Evolutionary conservation across 2,113 vertebrate genomes (phyloP), one percentile per base, ranked within the genome.

Genomic region (Pseudorhombus dupliciocellatus): DNA sequence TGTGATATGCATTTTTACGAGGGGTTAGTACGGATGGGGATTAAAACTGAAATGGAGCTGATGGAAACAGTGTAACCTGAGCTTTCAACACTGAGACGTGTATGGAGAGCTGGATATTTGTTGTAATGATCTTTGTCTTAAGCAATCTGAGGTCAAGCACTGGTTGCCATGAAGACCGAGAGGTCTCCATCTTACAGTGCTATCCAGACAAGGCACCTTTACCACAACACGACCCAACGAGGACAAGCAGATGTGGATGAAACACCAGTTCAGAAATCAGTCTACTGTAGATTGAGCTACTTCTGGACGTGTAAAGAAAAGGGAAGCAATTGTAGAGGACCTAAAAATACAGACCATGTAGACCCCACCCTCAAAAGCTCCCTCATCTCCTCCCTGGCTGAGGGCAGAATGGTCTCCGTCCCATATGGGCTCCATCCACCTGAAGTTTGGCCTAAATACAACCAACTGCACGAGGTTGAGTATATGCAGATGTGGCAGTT

Each of bases 281-380:
- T n/a, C 10, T 58, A 12, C 7, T 30, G 25, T 1, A 37, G 1
- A 63, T 25, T 25, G 1, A 52, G 44, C 21, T 2, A 14, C 14
- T 37, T 21, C 11, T 6, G 18, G 31, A 3, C 4, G 46, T 59
- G 26, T 18, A 30, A 21, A 6, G 11, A 53, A 26, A 55, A 24
- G 7, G 4, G 5, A 18, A 52, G 20, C 18, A 40, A 12, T 14
- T 6, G 56, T 21, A 40, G 7, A 34, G 31, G 37, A 28, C 42
- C 50, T 66, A 82, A 74, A 80, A 77, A 71, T 71, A 72, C 2
- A 57, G 61, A 54, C 3, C 21, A 37, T 40, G 30, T 28, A 26
- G 4, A 18, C 48, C 34, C 53, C 56, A 31, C 26, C 4, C 61
- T 16, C 7, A 25, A 44, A 4, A 15, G 16, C 58, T 66, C 40